Percentiles rank a stretch among this genome's conserved stretches.
Conservation (phyloP, 2,888 invertebrate species). For the Ennomos fuscantarius region DNA sequence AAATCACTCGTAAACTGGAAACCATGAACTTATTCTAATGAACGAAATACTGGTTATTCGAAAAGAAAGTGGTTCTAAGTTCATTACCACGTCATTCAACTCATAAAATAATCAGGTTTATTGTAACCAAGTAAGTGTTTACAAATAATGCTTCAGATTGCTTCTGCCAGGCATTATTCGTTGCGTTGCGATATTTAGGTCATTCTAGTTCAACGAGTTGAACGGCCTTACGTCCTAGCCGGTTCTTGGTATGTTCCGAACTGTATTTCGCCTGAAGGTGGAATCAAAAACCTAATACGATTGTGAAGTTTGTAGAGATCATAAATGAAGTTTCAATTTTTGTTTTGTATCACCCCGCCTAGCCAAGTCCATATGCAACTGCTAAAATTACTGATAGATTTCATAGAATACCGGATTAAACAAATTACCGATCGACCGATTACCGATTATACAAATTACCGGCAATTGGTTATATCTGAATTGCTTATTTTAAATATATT, state of each 20-base stretch:
- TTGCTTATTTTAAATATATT: too few relatives aligned
- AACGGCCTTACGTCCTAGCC: slow-evolving; percentile 69
- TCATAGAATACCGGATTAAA: too few relatives aligned
- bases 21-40: slow-evolving; percentile 3
- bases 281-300: too few relatives aligned
- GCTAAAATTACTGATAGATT: too few relatives aligned
- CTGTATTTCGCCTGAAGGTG: slow-evolving; percentile 32
- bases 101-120: slow-evolving; percentile 10
- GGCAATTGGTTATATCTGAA: too few relatives aligned
- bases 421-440: too few relatives aligned
- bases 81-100: slow-evolving; percentile 10
- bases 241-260: slow-evolving; percentile 53
- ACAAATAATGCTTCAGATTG: slow-evolving; percentile 5
- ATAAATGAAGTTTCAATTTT: too few relatives aligned
- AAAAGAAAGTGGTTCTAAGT: slow-evolving; percentile 26
- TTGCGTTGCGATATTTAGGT: slow-evolving; percentile 73
- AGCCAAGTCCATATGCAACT: too few relatives aligned
- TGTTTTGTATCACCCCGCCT: too few relatives aligned
- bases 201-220: slow-evolving; percentile 74
- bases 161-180: slow-evolving; percentile 51
- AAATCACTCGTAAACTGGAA: slow-evolving; percentile 13
- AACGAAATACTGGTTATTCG: slow-evolving; percentile 14
- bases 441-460: too few relatives aligned
- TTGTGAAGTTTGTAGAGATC: too few relatives aligned
- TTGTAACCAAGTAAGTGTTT: not conserved